Conservation (phyloP, 2,888 invertebrate genomes). For the Lasioglossum oenotherae region DNA sequence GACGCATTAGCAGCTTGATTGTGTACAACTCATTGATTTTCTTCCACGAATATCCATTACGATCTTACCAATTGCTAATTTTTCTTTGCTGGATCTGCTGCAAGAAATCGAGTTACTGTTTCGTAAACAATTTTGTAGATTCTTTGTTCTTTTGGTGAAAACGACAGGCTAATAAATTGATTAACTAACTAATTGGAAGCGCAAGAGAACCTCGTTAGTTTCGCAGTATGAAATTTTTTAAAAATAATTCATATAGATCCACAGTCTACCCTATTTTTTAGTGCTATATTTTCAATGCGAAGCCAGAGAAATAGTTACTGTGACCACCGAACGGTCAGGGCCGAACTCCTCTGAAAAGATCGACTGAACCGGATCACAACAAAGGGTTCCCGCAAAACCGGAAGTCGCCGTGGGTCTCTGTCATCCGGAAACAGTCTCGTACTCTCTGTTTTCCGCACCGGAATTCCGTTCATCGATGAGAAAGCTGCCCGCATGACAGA, state of each 20-base stretch:
- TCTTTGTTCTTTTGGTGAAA: no score
- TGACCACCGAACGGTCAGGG: neutral
- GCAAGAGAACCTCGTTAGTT: neutral
- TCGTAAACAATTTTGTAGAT: neutral
- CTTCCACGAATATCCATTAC: neutral
- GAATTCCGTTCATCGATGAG: conserved; percentile 55
- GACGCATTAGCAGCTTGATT: neutral
- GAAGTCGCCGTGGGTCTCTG: conserved; percentile 71
- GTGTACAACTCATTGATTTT: neutral
- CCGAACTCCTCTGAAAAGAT: neutral
- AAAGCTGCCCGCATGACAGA: conserved; percentile 48
- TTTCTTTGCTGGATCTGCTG: neutral
- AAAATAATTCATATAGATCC: neutral
- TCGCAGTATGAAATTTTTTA: neutral
- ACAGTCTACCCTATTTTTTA: neutral
- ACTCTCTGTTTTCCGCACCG: conserved; percentile 46
- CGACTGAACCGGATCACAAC: conserved; percentile 2
- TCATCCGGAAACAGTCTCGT: conserved; percentile 70
- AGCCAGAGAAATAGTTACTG: neutral
- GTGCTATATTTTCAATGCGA: neutral
- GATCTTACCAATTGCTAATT: neutral
- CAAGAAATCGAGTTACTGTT: neutral
- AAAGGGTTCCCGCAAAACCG: conserved; percentile 74
- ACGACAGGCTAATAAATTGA: neutral
- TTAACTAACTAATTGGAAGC: neutral